Conservation (phyloP, 2,888 invertebrate species). For the Cremastinae sp. region DNA sequence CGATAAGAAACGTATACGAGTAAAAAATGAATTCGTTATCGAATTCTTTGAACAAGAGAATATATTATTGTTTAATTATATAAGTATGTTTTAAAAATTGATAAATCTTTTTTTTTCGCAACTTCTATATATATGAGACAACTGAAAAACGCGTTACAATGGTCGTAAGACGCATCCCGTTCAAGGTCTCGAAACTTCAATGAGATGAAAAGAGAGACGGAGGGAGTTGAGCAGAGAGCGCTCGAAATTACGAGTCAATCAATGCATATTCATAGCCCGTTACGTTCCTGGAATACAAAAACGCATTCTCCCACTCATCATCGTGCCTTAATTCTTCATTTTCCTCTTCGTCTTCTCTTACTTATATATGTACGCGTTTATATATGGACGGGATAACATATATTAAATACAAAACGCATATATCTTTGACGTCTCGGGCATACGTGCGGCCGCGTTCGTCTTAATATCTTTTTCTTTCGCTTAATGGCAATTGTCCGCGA, state of each 20-base stretch:
- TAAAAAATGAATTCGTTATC: too few species aligned
- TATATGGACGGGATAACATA: not conserved
- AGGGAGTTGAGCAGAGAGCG: not conserved
- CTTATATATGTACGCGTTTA: not conserved
- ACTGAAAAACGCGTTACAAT: conserved; percentile 23
- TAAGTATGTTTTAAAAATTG: not conserved
- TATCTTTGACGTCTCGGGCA: conserved; percentile 5
- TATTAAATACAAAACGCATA: conserved; percentile 9
- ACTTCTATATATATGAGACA: not conserved
- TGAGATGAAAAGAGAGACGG: not conserved
- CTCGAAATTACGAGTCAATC: conserved; percentile 63
- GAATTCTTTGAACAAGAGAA: too few species aligned
- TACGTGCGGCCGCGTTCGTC: not conserved
- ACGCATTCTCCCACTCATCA: conserved; percentile 41
- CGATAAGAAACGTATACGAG: too few species aligned
- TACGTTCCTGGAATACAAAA: conserved; percentile 63
- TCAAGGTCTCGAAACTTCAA: conserved; percentile 20
- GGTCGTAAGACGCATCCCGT: conserved; percentile 10
- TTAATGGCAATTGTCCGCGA: conserved; percentile 37
- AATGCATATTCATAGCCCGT: conserved; percentile 64
- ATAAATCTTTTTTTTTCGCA: too few species aligned
- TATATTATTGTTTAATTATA: not conserved
- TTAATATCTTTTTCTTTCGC: conserved; percentile 29
- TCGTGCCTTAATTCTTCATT: conserved; percentile 43
- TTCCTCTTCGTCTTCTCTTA: conserved; percentile 28